Conservation (phyloP, 2,113 vertebrate species). For the Eptesicus fuscus region DNA sequence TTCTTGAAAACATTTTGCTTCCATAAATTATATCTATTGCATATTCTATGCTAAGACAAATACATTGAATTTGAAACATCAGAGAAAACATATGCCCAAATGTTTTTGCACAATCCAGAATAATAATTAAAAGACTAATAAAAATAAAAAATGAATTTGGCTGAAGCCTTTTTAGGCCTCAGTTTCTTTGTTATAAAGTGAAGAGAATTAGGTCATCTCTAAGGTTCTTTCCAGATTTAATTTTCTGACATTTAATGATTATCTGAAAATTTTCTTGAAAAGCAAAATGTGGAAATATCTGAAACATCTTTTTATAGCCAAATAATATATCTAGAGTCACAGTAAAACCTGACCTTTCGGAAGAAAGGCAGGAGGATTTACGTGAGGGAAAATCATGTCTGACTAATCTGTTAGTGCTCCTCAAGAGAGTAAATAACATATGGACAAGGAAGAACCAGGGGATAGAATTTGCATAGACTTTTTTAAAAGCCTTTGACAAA, state of each 20-base stretch:
- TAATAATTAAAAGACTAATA: conserved; percentile 2
- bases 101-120: not conserved
- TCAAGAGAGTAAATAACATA: conserved; percentile 36
- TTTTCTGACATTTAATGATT: conserved; percentile 23
- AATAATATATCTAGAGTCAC: conserved; percentile 46
- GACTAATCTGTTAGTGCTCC: not conserved
- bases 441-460: not conserved
- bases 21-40: not conserved
- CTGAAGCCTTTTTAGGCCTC: not conserved
- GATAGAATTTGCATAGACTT: conserved; percentile 20
- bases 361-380: conserved; percentile 17
- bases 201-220: not conserved
- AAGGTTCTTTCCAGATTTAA: not conserved
- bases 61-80: not conserved
- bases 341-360: conserved; percentile 40
- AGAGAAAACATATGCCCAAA: not conserved
- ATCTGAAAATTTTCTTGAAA: not conserved
- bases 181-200: conserved; percentile 9
- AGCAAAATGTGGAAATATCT: not conserved
- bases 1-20: conserved; percentile 20
- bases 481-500: not conserved
- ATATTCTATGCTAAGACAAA: not conserved
- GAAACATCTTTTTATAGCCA: conserved; percentile 29
- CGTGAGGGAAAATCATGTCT: conserved; percentile 1
- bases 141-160: not conserved